These are phyloP conservation scores for Matsumyia berberina DNA, from an alignment of 2,888 invertebrate species.

Conservation along the genomic window DNA sequence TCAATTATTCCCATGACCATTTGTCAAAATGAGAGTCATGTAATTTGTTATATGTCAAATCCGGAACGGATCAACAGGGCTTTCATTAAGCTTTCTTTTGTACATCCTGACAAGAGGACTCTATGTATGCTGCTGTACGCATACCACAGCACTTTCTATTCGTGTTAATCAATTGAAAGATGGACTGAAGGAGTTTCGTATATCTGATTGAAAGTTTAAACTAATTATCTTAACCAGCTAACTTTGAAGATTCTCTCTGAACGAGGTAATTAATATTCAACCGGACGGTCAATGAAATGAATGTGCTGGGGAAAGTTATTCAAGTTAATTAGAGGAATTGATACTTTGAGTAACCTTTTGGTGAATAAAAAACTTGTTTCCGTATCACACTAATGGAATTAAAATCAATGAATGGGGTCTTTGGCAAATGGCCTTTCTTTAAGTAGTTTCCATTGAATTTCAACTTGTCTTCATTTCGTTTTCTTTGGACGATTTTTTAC, in stretches of 20 bases:
- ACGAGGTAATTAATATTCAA: constrained; percentile 7
- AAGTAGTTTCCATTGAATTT: not conserved
- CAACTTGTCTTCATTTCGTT: too few relatives aligned
- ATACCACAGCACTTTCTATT: constrained; percentile 5
- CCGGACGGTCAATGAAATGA: not conserved
- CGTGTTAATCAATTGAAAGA: not conserved
- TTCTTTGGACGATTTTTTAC: too few relatives aligned
- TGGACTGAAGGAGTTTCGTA: not conserved
- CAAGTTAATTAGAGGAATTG: constrained; percentile 11
- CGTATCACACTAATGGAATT: not conserved
- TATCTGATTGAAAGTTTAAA: constrained; percentile 13
- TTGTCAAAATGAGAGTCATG: constrained; percentile 37
- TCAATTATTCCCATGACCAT: constrained; percentile 45
- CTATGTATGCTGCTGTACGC: constrained; percentile 1
- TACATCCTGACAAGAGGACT: not conserved
- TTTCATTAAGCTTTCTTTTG: not conserved
- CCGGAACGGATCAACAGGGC: constrained; percentile 31
- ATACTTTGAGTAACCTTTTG: constrained; percentile 1
- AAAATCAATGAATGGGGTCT: not conserved
- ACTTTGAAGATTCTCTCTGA: not conserved
- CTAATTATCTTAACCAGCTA: not conserved
- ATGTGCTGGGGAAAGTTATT: not conserved
- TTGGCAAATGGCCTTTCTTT: not conserved
- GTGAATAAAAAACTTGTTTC: too few relatives aligned
- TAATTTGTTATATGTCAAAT: constrained; percentile 51